Base-by-base conservation (phyloP, 2,797 vertebrate species). In the Spinus pinus region DNA sequence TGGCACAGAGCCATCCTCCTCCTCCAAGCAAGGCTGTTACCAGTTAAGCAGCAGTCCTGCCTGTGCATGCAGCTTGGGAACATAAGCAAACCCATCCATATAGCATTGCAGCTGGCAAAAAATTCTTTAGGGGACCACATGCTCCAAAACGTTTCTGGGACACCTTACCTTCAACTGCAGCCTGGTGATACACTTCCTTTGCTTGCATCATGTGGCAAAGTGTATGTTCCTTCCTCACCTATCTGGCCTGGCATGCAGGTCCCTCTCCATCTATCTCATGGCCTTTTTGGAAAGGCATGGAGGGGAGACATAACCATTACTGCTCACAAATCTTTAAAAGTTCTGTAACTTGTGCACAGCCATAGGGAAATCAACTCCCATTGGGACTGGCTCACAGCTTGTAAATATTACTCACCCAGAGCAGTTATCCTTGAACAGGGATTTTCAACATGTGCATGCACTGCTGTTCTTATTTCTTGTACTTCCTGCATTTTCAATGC, bases 251-350 rank as follows among this genome's bases (percentile, higher is more conserved):
- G 27, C 44, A 22, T 2, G 2, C 31, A 31, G 31, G 18, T 64
- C 17, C 21, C 42, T 54, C 42, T 72, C 50, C 6, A 2, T 39
- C 71, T 41, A 5, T 15, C 1, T 6, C 22, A 6, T 4, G 31
- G 28, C 44, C 22, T 67, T 1, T 0, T 0, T 27, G 57, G 65
- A 84, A 67, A 20, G 21, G 15, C 41, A 24, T 13, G 23, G 47
- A 81, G 14, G 4, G 17, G 17, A 88, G 10, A 65, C 8, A 9
- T 6, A 41, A 44, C 47, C 24, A 6, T 39, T 57, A 42, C 62
- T 23, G 7, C 64, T 42, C 0, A 0, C 12, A 0, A 0, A 2
- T 13, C 35, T 80, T 78, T 53, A n/a, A 4, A 80, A 53, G 22
- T 30, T 33, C 21, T n/a, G 28, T 42, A 56, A 73, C 31, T 24